These are phyloP conservation scores for Laticauda colubrina DNA, from an alignment of 2,113 vertebrate genomes.

Conservation along the genomic window DNA sequence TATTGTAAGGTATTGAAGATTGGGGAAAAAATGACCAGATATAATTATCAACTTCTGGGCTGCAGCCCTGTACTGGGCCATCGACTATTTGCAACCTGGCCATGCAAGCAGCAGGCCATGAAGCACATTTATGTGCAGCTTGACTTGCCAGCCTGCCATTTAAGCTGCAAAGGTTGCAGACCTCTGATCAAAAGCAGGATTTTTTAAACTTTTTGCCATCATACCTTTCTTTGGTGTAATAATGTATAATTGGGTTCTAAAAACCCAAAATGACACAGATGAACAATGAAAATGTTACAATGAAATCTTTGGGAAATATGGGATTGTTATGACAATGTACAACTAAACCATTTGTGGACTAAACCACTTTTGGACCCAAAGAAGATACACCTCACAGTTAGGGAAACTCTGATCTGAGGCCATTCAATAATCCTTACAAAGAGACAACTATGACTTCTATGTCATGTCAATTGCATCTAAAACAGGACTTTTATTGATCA, in stretches of 20 bases:
- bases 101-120: too few species aligned
- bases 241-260: neutral
- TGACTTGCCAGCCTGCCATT: too few species aligned
- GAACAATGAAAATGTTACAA: neutral
- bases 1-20: neutral
- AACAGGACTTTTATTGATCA: neutral
- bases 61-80: too few species aligned
- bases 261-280: neutral
- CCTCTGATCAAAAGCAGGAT: neutral
- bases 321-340: neutral
- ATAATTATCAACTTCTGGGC: neutral
- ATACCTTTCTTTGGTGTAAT: neutral
- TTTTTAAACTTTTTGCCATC: neutral
- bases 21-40: neutral
- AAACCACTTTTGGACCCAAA: neutral
- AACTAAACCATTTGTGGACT: neutral
- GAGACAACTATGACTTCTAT: neutral
- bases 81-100: too few species aligned
- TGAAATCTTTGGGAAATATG: neutral
- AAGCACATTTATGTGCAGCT: rapidly evolving
- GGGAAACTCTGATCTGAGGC: neutral
- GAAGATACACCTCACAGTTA: neutral
- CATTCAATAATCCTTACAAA: neutral
- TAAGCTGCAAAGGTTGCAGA: too few species aligned
- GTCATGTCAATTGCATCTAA: neutral